phyloP scores from a whole-genome alignment of 1,140 invertebrate species.

The Atta cephalotes region DNA sequence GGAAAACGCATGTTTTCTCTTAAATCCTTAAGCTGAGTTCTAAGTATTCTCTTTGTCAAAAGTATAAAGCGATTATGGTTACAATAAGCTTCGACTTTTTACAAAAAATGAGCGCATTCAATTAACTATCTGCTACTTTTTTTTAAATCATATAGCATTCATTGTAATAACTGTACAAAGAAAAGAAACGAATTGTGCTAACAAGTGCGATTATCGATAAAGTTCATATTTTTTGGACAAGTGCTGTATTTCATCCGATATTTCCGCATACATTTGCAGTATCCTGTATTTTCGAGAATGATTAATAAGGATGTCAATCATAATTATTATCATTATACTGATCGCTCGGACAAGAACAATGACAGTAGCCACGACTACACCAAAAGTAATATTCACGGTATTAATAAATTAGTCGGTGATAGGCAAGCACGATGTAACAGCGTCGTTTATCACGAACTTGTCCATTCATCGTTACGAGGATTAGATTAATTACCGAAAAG shows the following conservation, averaged over 20 bases:
- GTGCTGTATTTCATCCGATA: background rate
- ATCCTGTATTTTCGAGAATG: conserved; percentile 2
- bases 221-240: background rate
- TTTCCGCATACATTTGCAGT: background rate
- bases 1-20: background rate
- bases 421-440: conserved; percentile 59
- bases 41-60: conserved; percentile 7
- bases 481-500: conserved; percentile 64
- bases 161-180: background rate
- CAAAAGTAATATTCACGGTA: conserved; percentile 59
- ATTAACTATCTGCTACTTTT: conserved; percentile 3
- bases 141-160: background rate
- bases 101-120: background rate
- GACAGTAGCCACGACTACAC: conserved; percentile 45
- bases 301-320: conserved; percentile 62
- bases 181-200: background rate
- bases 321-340: conserved; percentile 47
- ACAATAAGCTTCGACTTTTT: background rate
- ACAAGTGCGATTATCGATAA: background rate
- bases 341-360: conserved; percentile 50
- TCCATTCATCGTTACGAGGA: conserved; percentile 56
- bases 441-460: conserved; percentile 63
- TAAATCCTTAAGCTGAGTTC: conserved; percentile 13
- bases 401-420: conserved; percentile 63
- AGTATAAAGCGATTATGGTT: background rate